Conservation (phyloP, 2,113 vertebrate species). For the Zosterops hypoxanthus region DNA sequence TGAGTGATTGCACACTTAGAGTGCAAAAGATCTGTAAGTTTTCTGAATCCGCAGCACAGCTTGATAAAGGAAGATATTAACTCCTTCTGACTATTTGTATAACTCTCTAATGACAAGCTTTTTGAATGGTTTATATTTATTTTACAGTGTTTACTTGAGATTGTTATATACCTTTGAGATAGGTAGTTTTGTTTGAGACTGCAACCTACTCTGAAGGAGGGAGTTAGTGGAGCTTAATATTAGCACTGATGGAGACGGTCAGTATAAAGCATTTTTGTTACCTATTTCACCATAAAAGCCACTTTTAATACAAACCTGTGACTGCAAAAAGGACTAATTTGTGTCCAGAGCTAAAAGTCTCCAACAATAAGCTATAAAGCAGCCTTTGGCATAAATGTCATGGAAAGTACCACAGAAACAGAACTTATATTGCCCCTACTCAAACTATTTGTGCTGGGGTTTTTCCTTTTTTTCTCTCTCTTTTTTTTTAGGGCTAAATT, state of each 20-base stretch:
- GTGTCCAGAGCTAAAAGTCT: not conserved
- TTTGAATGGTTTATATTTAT: not conserved
- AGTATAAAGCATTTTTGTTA: not conserved
- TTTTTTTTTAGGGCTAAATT: not conserved
- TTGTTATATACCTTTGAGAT: not conserved
- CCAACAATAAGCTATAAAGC: not conserved
- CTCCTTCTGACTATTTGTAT: not conserved
- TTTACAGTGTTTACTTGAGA: not conserved
- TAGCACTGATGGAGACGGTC: not conserved
- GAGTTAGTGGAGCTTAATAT: not conserved
- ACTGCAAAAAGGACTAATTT: not conserved
- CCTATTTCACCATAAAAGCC: not conserved
- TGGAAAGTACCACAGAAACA: not conserved
- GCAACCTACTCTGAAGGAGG: not conserved
- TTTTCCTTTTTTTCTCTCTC: not conserved
- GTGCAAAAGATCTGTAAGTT: not conserved
- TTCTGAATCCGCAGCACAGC: not conserved
- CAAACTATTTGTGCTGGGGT: not conserved
- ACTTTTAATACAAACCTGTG: not conserved
- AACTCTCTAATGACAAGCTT: not conserved
- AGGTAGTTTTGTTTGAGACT: not conserved
- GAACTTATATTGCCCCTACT: not conserved
- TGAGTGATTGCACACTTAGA: not conserved
- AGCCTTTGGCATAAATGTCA: not conserved
- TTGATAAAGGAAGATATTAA: not conserved